phyloP scores from a whole-genome alignment of 2,113 vertebrate genomes.

The Cnemophilus loriae region DNA sequence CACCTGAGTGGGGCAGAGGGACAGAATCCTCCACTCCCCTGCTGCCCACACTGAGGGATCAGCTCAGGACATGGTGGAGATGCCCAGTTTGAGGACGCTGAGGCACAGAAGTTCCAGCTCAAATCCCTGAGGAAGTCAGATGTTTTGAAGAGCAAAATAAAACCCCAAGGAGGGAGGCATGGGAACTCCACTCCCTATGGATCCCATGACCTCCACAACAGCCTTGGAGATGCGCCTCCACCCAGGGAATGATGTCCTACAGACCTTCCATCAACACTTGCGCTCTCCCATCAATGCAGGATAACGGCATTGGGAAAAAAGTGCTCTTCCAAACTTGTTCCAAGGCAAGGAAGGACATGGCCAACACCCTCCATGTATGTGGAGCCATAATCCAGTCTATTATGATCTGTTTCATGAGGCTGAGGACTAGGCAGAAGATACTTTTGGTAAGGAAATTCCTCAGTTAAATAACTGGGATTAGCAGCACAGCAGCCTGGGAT shows the following conservation, averaged over 20 bases:
- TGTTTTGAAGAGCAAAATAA: not conserved
- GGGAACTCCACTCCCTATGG: not conserved
- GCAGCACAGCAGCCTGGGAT: not conserved
- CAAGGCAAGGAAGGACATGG: not conserved
- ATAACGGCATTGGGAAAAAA: fast-evolving
- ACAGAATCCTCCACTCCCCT: not conserved
- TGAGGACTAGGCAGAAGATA: not conserved
- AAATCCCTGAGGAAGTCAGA: not conserved
- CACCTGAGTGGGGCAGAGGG: not conserved
- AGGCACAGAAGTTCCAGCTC: not conserved
- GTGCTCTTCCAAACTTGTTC: not conserved
- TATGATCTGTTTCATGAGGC: not conserved
- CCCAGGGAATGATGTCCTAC: not conserved
- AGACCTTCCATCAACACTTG: not conserved
- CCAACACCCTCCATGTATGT: not conserved
- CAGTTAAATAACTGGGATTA: not conserved
- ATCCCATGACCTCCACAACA: not conserved
- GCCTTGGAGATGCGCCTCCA: not conserved
- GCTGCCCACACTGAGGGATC: not conserved
- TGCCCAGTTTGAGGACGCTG: not conserved
- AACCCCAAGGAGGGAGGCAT: not conserved
- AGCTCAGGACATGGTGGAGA: not conserved
- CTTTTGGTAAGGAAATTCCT: not conserved
- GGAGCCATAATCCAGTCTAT: not conserved
- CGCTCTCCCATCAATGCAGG: fast-evolving